phyloP scores from a whole-genome alignment of 2,888 invertebrate species.

The Gari tellinella region DNA sequence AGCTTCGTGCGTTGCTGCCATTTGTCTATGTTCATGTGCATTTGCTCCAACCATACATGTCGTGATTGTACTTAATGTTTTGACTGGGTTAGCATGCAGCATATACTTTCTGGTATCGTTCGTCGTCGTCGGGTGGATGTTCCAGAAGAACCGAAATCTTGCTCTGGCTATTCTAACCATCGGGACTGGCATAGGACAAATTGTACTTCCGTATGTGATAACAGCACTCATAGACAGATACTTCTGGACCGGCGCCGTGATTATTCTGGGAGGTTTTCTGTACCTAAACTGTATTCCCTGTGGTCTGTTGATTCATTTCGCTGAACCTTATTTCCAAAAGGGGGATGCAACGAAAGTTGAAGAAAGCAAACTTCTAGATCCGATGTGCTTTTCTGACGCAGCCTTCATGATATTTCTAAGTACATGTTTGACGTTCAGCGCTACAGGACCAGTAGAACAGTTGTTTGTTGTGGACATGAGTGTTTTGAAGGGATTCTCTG shows the following conservation, averaged over 20 bases:
- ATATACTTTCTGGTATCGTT: slow-evolving; percentile 25
- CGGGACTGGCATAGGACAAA: slow-evolving; percentile 33
- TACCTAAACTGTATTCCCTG: slow-evolving; percentile 37
- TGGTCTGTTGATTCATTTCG: slow-evolving; percentile 22
- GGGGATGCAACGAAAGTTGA: too few relatives aligned
- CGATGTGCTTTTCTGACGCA: too few relatives aligned
- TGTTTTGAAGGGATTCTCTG: slow-evolving; percentile 35
- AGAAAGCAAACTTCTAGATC: too few relatives aligned
- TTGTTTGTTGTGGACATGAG: slow-evolving; percentile 42
- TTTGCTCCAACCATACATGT: slow-evolving; percentile 24
- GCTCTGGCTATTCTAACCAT: slow-evolving; percentile 39
- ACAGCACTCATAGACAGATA: slow-evolving; percentile 30
- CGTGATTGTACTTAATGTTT: slow-evolving; percentile 31
- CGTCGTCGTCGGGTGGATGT: slow-evolving; percentile 24
- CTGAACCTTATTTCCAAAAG: too few relatives aligned
- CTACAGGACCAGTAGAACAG: slow-evolving; percentile 33
- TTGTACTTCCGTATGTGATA: slow-evolving; percentile 35
- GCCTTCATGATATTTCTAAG: too few relatives aligned
- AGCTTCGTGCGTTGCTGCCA: slow-evolving; percentile 11
- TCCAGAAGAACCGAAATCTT: slow-evolving; percentile 30
- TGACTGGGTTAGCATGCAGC: slow-evolving; percentile 25
- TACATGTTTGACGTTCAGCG: too few relatives aligned
- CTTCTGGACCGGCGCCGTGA: slow-evolving; percentile 37
- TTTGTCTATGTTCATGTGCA: slow-evolving; percentile 12
- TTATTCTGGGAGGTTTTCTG: slow-evolving; percentile 27